Evolutionary conservation across 1,140 invertebrate species (phyloP).

Genomic region (Lamellibrachia luymesi): DNA sequence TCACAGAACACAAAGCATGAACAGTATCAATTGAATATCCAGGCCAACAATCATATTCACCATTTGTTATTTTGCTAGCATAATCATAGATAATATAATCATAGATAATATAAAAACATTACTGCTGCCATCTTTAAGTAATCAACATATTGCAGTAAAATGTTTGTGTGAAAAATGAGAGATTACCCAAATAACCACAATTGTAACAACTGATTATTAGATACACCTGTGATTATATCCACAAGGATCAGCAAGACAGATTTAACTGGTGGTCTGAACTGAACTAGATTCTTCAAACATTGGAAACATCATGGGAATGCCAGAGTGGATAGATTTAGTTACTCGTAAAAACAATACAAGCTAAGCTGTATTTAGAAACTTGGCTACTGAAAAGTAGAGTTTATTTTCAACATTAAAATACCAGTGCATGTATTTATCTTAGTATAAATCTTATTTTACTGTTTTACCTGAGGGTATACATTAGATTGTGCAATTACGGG

Average conservation of each 20-base stretch:
- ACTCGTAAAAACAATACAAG: neutral
- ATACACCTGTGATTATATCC: too few species aligned
- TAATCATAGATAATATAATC: neutral
- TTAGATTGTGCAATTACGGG: too few species aligned
- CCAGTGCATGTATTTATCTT: neutral
- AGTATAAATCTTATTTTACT: neutral
- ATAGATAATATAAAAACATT: neutral
- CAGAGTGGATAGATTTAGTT: neutral
- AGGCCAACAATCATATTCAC: neutral
- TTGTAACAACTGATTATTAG: too few species aligned
- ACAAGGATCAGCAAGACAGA: too few species aligned
- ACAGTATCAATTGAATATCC: neutral
- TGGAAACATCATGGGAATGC: neutral
- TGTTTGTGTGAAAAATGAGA: neutral
- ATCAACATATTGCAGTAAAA: neutral
- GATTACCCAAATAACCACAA: neutral
- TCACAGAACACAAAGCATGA: neutral
- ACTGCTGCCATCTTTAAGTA: neutral
- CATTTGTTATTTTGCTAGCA: neutral
- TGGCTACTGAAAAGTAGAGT: neutral
- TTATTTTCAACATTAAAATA: too few species aligned
- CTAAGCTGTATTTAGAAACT: neutral
- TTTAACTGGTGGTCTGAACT: neutral
- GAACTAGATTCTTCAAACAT: neutral
- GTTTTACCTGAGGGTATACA: neutral